Evolutionary conservation across 2,113 vertebrate genomes (phyloP).

Genomic region (Terrapene triunguis): DNA sequence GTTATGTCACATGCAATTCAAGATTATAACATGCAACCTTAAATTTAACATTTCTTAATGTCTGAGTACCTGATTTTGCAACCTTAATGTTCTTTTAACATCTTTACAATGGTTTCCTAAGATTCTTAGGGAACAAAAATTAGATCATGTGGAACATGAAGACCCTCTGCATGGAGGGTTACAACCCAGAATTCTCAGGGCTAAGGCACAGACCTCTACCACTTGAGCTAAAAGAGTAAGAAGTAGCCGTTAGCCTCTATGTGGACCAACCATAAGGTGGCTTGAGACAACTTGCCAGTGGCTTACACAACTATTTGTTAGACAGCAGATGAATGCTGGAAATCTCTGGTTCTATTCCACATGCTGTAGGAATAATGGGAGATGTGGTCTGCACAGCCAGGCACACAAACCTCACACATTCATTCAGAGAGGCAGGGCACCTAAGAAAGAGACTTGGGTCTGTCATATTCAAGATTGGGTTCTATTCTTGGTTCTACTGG

Average conservation of each 20-base stretch:
- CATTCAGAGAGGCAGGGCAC: neutral
- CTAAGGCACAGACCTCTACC: too few relatives aligned
- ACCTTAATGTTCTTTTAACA: neutral
- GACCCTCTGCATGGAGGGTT: too few relatives aligned
- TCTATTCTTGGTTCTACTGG: neutral
- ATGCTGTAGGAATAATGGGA: neutral
- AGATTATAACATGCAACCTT: neutral
- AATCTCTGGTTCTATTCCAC: neutral
- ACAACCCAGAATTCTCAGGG: too few relatives aligned
- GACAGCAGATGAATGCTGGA: neutral
- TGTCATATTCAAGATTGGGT: neutral
- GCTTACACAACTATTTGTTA: neutral
- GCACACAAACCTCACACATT: rapidly evolving
- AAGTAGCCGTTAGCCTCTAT: too few relatives aligned
- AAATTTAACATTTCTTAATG: neutral
- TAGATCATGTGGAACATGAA: neutral
- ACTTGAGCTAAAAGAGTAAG: too few relatives aligned
- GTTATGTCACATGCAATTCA: neutral
- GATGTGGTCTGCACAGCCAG: neutral
- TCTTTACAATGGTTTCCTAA: neutral
- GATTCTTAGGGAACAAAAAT: neutral
- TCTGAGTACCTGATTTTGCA: too few relatives aligned
- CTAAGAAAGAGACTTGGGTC: neutral
- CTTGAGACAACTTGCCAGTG: neutral
- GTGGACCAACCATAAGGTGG: neutral